Evolutionary conservation across 2,797 vertebrate genomes (phyloP).

Genomic region (Furcifer pardalis): DNA sequence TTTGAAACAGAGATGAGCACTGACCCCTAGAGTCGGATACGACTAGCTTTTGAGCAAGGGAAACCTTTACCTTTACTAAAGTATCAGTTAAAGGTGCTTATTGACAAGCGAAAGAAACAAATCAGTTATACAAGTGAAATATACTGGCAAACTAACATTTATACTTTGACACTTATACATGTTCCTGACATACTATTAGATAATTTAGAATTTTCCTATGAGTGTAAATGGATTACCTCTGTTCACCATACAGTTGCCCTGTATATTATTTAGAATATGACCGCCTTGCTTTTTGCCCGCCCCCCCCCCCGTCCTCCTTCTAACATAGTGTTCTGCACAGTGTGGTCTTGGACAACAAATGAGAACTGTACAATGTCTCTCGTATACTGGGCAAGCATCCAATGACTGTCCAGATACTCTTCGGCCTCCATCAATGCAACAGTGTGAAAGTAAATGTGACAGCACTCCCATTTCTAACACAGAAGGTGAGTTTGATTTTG

Average conservation of each 20-base stretch:
- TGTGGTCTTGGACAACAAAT: constrained; percentile 97
- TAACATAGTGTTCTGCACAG: constrained; percentile 92
- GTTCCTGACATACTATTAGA: not conserved
- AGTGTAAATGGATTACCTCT: rapidly evolving
- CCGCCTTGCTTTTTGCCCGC: not conserved
- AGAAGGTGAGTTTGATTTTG: constrained; percentile 85
- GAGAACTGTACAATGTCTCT: constrained; percentile 93
- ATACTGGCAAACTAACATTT: not conserved
- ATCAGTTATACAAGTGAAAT: not conserved
- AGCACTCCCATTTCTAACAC: constrained; percentile 89
- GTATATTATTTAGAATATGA: constrained; percentile 14
- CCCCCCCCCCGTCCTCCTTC: constrained; percentile 31
- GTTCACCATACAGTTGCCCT: constrained; percentile 9
- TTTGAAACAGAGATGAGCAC: no score
- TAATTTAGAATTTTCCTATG: not conserved
- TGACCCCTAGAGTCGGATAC: no score
- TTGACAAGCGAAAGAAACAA: not conserved
- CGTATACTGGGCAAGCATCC: constrained; percentile 94
- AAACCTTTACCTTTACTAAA: no score
- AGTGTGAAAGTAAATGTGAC: constrained; percentile 98
- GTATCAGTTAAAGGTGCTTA: not conserved
- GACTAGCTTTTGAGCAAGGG: no score
- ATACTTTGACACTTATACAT: not conserved
- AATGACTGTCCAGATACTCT: constrained; percentile 87
- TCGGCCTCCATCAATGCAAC: constrained; percentile 92